Evolutionary conservation across 2,113 vertebrate species (phyloP).

Genomic region (Beaufortia kweichowensis): DNA sequence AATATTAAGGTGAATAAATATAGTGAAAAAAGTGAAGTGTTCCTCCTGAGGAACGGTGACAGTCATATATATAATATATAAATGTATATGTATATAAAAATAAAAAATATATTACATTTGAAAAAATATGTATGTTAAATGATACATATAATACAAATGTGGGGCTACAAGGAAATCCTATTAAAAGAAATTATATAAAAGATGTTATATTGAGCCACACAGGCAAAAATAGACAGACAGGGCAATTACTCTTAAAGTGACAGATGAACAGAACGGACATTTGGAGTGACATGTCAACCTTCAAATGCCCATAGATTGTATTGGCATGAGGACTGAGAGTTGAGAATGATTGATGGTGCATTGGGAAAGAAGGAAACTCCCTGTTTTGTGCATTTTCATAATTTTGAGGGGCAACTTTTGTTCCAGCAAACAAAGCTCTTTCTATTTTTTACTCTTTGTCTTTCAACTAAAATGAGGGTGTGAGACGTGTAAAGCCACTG

Average conservation of each 20-base stretch:
- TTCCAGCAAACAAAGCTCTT: constrained; percentile 60
- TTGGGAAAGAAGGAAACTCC: constrained; percentile 60
- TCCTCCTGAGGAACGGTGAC: no score
- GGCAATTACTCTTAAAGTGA: constrained; percentile 53
- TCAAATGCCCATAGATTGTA: constrained; percentile 53
- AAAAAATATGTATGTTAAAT: no score
- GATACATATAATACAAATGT: no score
- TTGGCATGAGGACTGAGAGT: constrained; percentile 49
- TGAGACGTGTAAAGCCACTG: constrained; percentile 68
- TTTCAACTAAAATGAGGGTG: constrained; percentile 62
- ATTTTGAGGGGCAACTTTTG: constrained; percentile 63
- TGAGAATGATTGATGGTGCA: constrained; percentile 69
- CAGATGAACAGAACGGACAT: constrained; percentile 44
- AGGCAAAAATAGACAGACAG: constrained; percentile 32
- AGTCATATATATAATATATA: no score
- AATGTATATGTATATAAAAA: no score
- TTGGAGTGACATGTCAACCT: constrained; percentile 61
- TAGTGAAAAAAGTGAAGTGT: no score
- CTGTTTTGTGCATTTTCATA: constrained; percentile 65
- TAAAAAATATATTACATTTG: no score
- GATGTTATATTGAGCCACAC: neutral
- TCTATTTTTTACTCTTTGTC: constrained; percentile 66
- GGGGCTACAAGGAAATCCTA: no score
- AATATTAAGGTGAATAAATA: no score
- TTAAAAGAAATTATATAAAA: neutral